Conservation (phyloP, 2,888 invertebrate genomes). For the Linnaemya vulpina region DNA sequence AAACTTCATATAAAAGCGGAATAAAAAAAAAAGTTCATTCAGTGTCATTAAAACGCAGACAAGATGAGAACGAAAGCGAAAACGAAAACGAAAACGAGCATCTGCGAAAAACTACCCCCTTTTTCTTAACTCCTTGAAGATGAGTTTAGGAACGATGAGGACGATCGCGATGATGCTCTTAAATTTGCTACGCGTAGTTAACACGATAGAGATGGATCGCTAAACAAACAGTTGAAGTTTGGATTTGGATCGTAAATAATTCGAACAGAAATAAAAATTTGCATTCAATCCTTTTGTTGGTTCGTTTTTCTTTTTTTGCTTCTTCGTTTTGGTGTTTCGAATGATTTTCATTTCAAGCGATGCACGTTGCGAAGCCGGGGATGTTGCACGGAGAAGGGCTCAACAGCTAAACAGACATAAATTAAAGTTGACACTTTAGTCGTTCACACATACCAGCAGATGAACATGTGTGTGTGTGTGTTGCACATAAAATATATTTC, state of each 20-base stretch:
- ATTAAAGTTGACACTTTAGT: slow-evolving; percentile 83
- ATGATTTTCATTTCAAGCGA: slow-evolving; percentile 21
- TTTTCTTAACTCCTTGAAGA: background rate
- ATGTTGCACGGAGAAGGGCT: slow-evolving; percentile 76
- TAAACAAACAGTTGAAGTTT: slow-evolving; percentile 53
- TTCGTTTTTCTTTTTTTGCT: slow-evolving; percentile 31
- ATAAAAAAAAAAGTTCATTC: background rate
- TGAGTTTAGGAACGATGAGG: background rate
- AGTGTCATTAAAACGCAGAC: slow-evolving; percentile 4
- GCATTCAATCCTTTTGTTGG: slow-evolving; percentile 68
- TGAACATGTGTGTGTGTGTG: no score
- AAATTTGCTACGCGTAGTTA: slow-evolving; percentile 68
- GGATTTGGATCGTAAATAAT: slow-evolving; percentile 67
- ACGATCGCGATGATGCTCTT: slow-evolving; percentile 18
- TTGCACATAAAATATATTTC: background rate
- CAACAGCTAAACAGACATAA: slow-evolving; percentile 83
- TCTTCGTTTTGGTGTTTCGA: no score
- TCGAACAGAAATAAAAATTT: slow-evolving; percentile 64
- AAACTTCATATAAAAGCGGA: slow-evolving; percentile 44
- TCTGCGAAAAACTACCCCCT: slow-evolving; percentile 65
- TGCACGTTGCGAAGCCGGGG: slow-evolving; percentile 39
- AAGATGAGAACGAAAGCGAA: background rate
- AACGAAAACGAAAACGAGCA: slow-evolving; percentile 33
- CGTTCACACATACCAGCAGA: slow-evolving; percentile 55
- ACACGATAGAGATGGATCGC: slow-evolving; percentile 64